Base-by-base conservation (phyloP, 2,113 vertebrate genomes). In the Bostrychus sinensis region DNA sequence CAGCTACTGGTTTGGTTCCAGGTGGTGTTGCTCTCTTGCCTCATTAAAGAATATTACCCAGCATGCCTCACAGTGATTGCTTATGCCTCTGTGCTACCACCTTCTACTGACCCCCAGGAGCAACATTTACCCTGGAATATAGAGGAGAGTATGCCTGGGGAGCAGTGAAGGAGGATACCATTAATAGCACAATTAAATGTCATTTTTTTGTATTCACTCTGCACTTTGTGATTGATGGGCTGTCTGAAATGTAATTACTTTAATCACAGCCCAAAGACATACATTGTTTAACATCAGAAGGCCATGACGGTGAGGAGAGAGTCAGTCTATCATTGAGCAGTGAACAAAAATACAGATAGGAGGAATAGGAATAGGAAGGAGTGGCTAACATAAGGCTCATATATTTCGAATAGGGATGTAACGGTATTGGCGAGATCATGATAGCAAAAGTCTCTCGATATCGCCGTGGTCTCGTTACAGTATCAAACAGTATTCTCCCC, bases 31-130 rank as follows among this genome's bases (percentile, higher is more conserved):
- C 74, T 67, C 69, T 77, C 55, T 45, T 71, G n/a, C n/a, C 82
- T 90, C 87, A 88, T 88, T 85, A 89, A 54, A 86, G 64, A 80
- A 81, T 77, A 83, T 86, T 85, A 85, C 70, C 78, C 74, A 76
- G 67, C 73, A 74, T 83, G 62, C 79, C 73, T 85, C 65, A 70
- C 58, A 61, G 62, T 70, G 62, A 64, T 66, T n/a, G 13, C 50
- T 19, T 38, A 11, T 63, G 55, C 57, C 66, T 48, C n/a, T 17
- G 50, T 20, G 20, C 39, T 30, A 28, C 50, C 70, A 26, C 38
- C 42, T 38, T 1, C 32, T 7, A 0, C 83, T 32, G 61, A 75
- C 57, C 72, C 78, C 80, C 80, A 28, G 59, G 57, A 76, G 70
- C 65, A 74, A 77, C 66, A 2, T 79, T 78, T 76, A 79, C 59